Base-by-base conservation (phyloP, 2,888 invertebrate species). In the Steinernema hermaphroditum region DNA sequence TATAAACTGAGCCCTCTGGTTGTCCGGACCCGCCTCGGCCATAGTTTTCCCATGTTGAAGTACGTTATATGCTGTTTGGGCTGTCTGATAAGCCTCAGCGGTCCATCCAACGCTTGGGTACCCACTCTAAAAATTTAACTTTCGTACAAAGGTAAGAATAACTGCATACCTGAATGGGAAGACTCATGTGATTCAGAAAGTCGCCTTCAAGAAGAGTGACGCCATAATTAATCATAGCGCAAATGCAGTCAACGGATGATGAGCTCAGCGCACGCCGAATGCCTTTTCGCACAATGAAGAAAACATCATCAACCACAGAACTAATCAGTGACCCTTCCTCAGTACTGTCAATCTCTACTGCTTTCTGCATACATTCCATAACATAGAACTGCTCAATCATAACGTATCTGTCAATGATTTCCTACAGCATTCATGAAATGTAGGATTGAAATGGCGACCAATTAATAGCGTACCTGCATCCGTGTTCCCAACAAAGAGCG, bases 281-380 rank as follows among this genome's bases (percentile, higher is more conserved):
- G 83, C 95, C 94, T 89, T 97, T 97, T 83, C 94, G 92, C 1
- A 96, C 91, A 79, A 98, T 94, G 87, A 94, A 98, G 89, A 97
- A 97, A 0, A 96, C 93, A 88, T 98, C 97, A 87, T 98, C 98
- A 0, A 97, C 93, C 90, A 98, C 92, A 80, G 94, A 95, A 1
- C 83, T 94, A 0, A 92, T 92, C 41, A 88, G 82, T 32, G 88
- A 83, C n/a, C 86, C 86, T 37, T 88, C 87, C 71, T 92, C 76
- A 92, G 88, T 83, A 91, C 92, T 88, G 83, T 94, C 93, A 90
- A 94, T 90, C 73, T 91, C 91, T 70, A 94, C 90, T 0, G 96
- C 97, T 88, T 96, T 97, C 68, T 91, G 91, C 0, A 96, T 92
- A 84, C 94, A 96, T 88, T 96, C 95, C 80, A 93, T 92, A 90